Base-by-base conservation (phyloP, 1,140 invertebrate species). In the Drosophila orena region DNA sequence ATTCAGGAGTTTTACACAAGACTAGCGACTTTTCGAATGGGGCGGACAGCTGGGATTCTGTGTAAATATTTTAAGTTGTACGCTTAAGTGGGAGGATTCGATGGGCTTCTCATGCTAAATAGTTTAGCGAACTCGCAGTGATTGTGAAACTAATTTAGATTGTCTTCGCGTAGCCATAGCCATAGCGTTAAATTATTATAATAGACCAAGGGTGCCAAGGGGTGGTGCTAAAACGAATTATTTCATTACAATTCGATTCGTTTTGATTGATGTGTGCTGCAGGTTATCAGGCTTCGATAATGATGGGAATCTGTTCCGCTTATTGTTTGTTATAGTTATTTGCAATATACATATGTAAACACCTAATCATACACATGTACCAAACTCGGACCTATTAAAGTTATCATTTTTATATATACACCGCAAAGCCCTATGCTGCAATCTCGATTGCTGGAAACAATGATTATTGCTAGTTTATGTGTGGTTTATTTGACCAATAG, bases 311-410 rank as follows among this genome's bases (percentile, higher is more conserved):
- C 58, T 68, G 61, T 79, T 84, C 35, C 53, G 76, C 62, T 77
- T 69, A 70, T 59, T 65, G 64, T 79, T 86, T 88, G 83, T 88
- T 86, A 76, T 72, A 88, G 81, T 78, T 88, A 81, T 79, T 88
- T 88, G 78, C 83, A 86, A 86, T 75, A 78, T 81, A 57, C 27
- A 66, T 43, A 57, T 35, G 54, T 43, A 70, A 24, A 65, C 47
- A 37, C 15, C 5, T 50, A 52, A 57, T 44, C 44, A 52, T 59
- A 52, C 20, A 52, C 40, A 43, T 53, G 34, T 75, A 66, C 50
- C 53, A 35, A 74, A 46, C 49, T 56, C 35, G 50, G 43, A 81
- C 20, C 56, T 37, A 85, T 73, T 70, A 80, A 65, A 81, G 62
- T 70, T 76, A 64, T 76, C 49, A 66, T 65, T 85, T 85, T 86